Evolutionary conservation across 2,113 vertebrate species (phyloP), one percentile per base, ranked within the genome.

Genomic region (Lepidothrix coronata): DNA sequence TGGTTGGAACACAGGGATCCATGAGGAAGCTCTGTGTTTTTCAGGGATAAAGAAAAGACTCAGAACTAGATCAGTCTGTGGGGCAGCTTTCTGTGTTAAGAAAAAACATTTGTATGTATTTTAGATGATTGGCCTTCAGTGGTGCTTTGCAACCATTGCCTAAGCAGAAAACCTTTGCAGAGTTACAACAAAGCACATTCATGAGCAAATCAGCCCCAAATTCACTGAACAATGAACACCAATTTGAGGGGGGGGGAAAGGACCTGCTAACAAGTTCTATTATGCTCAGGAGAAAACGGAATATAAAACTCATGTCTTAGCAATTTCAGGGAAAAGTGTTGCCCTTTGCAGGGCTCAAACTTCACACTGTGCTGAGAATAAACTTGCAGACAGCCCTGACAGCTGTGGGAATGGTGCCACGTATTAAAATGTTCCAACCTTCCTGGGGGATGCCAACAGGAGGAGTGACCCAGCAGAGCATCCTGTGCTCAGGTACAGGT

Each of bases 321-420:
- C 97, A 97, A 96, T 97, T 97, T 97, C 79, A 97, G 97, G 86
- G 94, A 95, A 97, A 89, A 89, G 95, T 96, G 97, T 97, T 97
- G 97, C 97, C 96, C 97, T 97, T 97, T 97, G 97, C 97, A 97
- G 82, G 97, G 96, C 96, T 98, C 96, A 97, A 97, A 98, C 96
- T 95, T 97, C 97, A 97, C 97, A 96, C 92, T 52, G 95, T 85
- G 96, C 96, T 96, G 98, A 98, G 97, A 98, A 98, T 98, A 97
- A 98, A 98, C 97, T 98, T 92, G 97, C 96, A 97, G 97, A 97
- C 96, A 97, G 97, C 96, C 97, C 94, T 98, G 98, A 98, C 98
- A 98, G 97, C 97, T 98, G 95, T 97, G 97, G 98, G 97, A 98
- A 98, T 93, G 97, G 95, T 93, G 97, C 97, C 97, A 98, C 51